A percentile compares a stretch with the other conserved stretches of the same genome.
Conservation (phyloP, 1,140 invertebrate species). For the Eciton burchellii region DNA sequence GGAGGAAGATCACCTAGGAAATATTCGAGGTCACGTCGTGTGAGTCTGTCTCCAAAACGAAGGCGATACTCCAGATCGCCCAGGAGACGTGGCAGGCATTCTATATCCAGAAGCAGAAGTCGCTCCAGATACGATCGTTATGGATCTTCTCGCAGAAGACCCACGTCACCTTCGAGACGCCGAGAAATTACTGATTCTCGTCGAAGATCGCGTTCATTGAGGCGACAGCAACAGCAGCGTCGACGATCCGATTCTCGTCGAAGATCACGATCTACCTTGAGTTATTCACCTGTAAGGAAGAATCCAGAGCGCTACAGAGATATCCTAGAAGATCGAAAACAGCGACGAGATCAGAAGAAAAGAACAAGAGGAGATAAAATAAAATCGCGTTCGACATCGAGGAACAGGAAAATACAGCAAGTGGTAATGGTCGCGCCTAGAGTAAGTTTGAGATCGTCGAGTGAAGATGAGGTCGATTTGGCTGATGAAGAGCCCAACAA, state of each 20-base stretch:
- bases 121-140: slow-evolving; percentile 78
- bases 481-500: slow-evolving; percentile 85
- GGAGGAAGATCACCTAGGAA: slow-evolving; percentile 75
- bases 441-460: slow-evolving; percentile 88
- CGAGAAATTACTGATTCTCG: slow-evolving; percentile 63
- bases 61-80: slow-evolving; percentile 76
- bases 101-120: slow-evolving; percentile 78
- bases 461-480: slow-evolving; percentile 87
- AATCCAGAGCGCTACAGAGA: slow-evolving; percentile 89
- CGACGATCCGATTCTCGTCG: slow-evolving; percentile 61
- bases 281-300: slow-evolving; percentile 88
- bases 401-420: slow-evolving; percentile 77
- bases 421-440: slow-evolving; percentile 83
- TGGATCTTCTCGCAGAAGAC: slow-evolving; percentile 68
- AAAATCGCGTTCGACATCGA: slow-evolving; percentile 78
- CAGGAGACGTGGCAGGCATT: slow-evolving; percentile 77
- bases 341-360: slow-evolving; percentile 79
- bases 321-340: slow-evolving; percentile 83
- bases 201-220: slow-evolving; percentile 68
- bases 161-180: slow-evolving; percentile 57
- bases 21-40: slow-evolving; percentile 76
- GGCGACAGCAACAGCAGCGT: slow-evolving; percentile 65
- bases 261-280: slow-evolving; percentile 85
- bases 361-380: slow-evolving; percentile 67
- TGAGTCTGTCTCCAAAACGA: slow-evolving; percentile 77